A percentile compares a stretch with the other conserved stretches of the same genome.
phyloP scores from a whole-genome alignment of 2,797 vertebrate species.

The Eulemur coronatus region DNA sequence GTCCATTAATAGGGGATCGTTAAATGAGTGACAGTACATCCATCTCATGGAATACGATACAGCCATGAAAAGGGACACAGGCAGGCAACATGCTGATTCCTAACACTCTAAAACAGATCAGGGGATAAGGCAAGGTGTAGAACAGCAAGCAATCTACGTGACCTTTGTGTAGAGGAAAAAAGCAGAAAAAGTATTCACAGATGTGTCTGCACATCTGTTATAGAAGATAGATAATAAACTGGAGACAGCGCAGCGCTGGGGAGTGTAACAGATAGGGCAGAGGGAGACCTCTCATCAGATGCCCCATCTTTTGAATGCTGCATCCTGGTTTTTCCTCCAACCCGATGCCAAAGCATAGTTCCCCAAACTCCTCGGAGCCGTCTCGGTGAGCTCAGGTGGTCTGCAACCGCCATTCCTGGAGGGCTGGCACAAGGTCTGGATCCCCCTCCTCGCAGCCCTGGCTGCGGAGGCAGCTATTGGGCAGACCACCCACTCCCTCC shows the following conservation, averaged over 20 bases:
- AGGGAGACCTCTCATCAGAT: background rate
- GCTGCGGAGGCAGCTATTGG: background rate
- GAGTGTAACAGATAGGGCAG: too few relatives aligned
- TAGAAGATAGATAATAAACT: background rate
- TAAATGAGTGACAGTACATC: background rate
- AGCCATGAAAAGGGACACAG: background rate
- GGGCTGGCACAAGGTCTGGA: background rate
- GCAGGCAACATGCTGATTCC: background rate
- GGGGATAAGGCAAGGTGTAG: background rate
- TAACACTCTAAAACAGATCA: background rate
- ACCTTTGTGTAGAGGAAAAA: background rate
- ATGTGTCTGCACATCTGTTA: background rate
- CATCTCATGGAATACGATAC: background rate
- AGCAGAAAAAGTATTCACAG: background rate
- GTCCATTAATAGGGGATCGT: background rate
- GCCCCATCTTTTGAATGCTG: background rate
- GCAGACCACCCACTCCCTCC: background rate
- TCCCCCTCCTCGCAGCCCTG: background rate
- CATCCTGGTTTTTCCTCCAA: background rate
- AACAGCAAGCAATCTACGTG: background rate
- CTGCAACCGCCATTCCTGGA: background rate
- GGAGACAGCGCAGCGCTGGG: background rate
- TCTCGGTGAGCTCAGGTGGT: background rate
- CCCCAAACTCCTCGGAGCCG: background rate
- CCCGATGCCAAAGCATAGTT: background rate